These are phyloP conservation scores for Halocynthia aurantium DNA, from an alignment of 23 tunicate species.

Conservation along the genomic window DNA sequence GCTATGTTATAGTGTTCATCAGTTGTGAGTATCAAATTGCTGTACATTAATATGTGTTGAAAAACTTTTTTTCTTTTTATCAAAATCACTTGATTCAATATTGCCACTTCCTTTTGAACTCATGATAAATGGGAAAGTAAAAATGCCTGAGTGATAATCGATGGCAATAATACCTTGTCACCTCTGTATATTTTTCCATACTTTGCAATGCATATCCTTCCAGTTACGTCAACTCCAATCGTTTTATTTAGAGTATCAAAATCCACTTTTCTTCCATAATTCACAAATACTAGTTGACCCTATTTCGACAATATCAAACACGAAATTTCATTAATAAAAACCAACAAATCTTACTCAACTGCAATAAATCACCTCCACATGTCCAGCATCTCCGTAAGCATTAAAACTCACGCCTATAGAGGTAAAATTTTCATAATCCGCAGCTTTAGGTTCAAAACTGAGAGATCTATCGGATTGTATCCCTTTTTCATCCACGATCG, in stretches of 20 bases:
- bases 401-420: slow-evolving; percentile 44
- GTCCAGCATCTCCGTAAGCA: slow-evolving; percentile 63
- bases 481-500: slow-evolving; percentile 42
- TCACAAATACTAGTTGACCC: slow-evolving; percentile 85
- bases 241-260: slow-evolving; percentile 33
- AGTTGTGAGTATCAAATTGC: no score
- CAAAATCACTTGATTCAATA: no score
- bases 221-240: slow-evolving; percentile 29
- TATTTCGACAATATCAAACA: not conserved
- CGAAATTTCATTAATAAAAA: not conserved
- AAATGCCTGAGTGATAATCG: no score
- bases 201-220: slow-evolving; percentile 71
- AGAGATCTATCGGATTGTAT: slow-evolving; percentile 29
- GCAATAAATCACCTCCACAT: slow-evolving; percentile 26
- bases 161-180: slow-evolving; percentile 36
- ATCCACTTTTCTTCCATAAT: slow-evolving; percentile 80
- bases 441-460: slow-evolving; percentile 34
- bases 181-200: slow-evolving; percentile 84
- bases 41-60: no score
- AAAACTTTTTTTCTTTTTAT: no score
- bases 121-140: no score
- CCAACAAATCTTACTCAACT: not conserved
- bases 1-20: no score
- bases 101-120: no score
- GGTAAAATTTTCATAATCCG: slow-evolving; percentile 34